These are phyloP conservation scores for Tangara arthus DNA, from an alignment of 2,797 vertebrate genomes.

Conservation along the genomic window DNA sequence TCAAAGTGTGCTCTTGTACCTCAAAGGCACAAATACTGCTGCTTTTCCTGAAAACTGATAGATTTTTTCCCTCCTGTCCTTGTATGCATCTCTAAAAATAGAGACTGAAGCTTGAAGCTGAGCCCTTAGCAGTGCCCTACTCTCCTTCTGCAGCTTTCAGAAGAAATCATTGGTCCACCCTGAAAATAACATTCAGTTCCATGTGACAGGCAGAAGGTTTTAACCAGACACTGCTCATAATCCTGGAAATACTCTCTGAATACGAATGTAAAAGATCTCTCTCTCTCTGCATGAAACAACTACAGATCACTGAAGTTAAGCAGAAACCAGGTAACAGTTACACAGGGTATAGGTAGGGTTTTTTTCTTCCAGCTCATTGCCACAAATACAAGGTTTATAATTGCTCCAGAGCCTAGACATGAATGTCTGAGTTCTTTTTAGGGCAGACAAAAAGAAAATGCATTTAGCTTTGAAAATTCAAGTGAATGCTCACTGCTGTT, in stretches of 20 bases:
- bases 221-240: background rate
- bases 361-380: background rate
- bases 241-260: background rate
- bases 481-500: background rate
- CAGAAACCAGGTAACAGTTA: background rate
- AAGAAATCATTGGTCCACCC: background rate
- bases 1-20: background rate
- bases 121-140: background rate
- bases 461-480: background rate
- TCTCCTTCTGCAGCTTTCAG: background rate
- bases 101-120: background rate
- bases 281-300: background rate
- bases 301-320: background rate
- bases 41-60: background rate
- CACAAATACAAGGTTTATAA: background rate
- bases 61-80: background rate
- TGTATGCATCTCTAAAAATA: background rate
- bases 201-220: background rate
- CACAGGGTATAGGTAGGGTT: background rate
- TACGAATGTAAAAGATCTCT: background rate
- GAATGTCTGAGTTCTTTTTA: background rate
- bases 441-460: background rate
- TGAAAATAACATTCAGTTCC: background rate
- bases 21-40: background rate
- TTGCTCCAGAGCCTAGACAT: background rate